Conservation (phyloP, 30 jellyfish, hydroid and myxozoan species). For the Hydractinia echinata region DNA sequence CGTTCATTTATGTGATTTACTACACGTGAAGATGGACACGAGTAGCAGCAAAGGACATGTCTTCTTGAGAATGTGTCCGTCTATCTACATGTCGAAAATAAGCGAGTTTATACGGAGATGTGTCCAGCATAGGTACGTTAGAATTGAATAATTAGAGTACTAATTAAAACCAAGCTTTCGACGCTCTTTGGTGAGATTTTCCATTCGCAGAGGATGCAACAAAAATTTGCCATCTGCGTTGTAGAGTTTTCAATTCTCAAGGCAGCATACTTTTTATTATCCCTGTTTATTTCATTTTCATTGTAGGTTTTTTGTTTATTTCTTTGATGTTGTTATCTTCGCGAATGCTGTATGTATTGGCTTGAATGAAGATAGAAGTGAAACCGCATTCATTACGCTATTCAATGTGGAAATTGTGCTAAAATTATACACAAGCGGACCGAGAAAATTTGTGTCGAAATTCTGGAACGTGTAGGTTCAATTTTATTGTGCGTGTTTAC, state of each 20-base stretch:
- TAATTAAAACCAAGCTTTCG: background rate
- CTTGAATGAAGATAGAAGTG: conserved; percentile 62
- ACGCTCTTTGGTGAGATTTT: background rate
- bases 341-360: conserved; percentile 95
- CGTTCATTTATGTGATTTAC: conserved; percentile 70
- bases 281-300: background rate
- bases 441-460: conserved; percentile 61
- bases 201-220: too few species aligned
- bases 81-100: conserved; percentile 57
- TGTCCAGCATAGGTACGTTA: conserved; percentile 83
- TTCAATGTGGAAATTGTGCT: conserved; percentile 89
- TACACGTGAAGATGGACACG: conserved; percentile 77
- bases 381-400: conserved; percentile 55
- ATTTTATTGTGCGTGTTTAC: background rate
- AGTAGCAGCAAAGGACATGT: conserved; percentile 61
- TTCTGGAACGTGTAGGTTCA: conserved; percentile 80
- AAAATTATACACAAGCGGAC: conserved; percentile 82
- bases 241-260: background rate
- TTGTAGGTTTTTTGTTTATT: conserved; percentile 64
- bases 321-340: conserved; percentile 78
- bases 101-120: conserved; percentile 55
- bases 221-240: too few species aligned
- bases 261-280: background rate
- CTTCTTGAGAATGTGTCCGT: conserved; percentile 70
- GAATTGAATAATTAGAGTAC: too few species aligned